Evolutionary conservation across 2,797 vertebrate species (phyloP).

Genomic region (Ispidina picta): DNA sequence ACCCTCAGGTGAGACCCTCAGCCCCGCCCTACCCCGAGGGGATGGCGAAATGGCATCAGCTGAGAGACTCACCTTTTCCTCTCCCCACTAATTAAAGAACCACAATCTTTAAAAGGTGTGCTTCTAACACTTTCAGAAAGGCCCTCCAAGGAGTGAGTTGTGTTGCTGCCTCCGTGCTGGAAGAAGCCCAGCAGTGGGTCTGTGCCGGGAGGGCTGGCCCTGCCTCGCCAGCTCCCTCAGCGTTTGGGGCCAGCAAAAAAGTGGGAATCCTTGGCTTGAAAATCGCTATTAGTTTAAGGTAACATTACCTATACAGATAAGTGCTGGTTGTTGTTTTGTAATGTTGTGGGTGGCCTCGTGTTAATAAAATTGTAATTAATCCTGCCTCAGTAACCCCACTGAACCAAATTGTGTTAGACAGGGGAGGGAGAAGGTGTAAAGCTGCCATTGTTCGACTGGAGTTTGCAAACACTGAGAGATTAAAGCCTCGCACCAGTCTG

Average conservation of each 20-base stretch:
- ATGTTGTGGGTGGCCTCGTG: not conserved
- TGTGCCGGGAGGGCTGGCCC: rapidly evolving
- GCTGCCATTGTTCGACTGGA: not conserved
- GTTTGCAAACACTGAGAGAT: not conserved
- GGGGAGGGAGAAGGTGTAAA: not conserved
- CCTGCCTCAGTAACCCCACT: not conserved
- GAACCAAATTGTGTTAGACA: not conserved
- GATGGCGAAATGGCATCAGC: rapidly evolving
- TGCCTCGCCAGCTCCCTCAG: not conserved
- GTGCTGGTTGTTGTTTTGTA: not conserved
- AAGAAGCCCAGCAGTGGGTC: rapidly evolving
- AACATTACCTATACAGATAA: not conserved
- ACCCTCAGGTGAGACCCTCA: rapidly evolving
- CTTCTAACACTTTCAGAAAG: not conserved
- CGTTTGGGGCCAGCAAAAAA: not conserved
- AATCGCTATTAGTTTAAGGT: not conserved
- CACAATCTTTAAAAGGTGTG: rapidly evolving
- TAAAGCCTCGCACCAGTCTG: not conserved
- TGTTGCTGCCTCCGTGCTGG: rapidly evolving
- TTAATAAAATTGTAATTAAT: not conserved
- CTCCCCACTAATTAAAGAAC: not conserved
- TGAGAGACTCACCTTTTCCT: rapidly evolving
- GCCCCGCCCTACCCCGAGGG: rapidly evolving
- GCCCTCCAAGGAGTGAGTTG: rapidly evolving
- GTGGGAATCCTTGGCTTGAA: not conserved